Evolutionary conservation across 2,888 invertebrate genomes (phyloP), one percentile per base, ranked within the genome.

Genomic region (Cybosia mesomella): DNA sequence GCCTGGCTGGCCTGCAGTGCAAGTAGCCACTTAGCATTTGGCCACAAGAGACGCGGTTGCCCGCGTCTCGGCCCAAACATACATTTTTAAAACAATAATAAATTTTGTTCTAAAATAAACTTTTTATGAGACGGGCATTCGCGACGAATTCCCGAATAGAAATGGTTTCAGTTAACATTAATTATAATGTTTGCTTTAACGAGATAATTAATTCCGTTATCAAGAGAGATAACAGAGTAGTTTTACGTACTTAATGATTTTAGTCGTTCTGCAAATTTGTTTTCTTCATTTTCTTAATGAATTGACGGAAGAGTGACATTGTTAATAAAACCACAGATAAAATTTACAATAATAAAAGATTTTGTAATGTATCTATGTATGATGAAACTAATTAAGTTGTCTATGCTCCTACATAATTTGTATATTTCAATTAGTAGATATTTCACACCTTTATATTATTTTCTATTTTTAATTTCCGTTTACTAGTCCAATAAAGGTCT

Each of bases 1-100:
- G 28, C 7, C 57, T 13, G 57, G n/a, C 76, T 72, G 76, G 34
- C 10, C 24, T 54, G 66, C 67, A 34, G 34, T 53, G 54, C 63
- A 39, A 39, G 64, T 57, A 64, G 64, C 64, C 65, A 68, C 91
- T 55, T n/a, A 55, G 32, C 55, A 55, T 54, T 53, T 15, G 57
- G 57, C 63, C 63, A 54, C 55, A 57, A 39, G 92, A 85, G 91
- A 88, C 87, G 86, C 72, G 79, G 72, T 66, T 77, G 83, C 87
- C 85, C 92, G 87, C 93, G 93, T 92, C 93, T 89, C 91, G 81
- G 79, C 39, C 84, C 79, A 77, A 71, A 75, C 85, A 84, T 91
- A 92, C 94, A 93, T 94, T 92, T 93, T 93, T 85, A 74, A 80
- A 72, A 78, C 78, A 72, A 70, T 65, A 69, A 69, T 69, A 83